Percentiles rank a stretch among this genome's conserved stretches.
These are phyloP conservation scores for Calidris pygmaea DNA, from an alignment of 2,113 vertebrate genomes.

Conservation along the genomic window DNA sequence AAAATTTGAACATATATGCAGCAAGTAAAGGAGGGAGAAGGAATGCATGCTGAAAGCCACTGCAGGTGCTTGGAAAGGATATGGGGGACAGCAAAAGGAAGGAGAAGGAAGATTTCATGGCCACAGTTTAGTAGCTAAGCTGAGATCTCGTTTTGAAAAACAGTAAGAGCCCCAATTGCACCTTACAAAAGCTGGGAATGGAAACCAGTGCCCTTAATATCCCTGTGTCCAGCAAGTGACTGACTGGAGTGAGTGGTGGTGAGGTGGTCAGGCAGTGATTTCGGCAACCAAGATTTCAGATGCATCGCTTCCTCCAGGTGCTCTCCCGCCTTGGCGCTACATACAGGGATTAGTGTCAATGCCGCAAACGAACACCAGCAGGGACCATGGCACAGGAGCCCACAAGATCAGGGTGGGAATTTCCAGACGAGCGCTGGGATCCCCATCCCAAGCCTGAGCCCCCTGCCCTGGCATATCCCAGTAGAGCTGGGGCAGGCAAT, in stretches of 20 bases:
- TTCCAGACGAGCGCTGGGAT: neutral
- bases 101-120: neutral
- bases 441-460: fast-evolving
- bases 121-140: neutral
- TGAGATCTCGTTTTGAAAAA: neutral
- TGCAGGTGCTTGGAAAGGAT: neutral
- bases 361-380: fast-evolving
- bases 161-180: neutral
- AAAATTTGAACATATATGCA: neutral
- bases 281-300: fast-evolving
- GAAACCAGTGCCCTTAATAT: neutral
- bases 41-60: neutral
- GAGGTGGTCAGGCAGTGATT: neutral
- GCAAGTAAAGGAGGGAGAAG: neutral
- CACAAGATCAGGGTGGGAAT: fast-evolving
- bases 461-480: too few relatives aligned
- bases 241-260: neutral
- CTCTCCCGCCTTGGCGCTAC: neutral
- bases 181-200: neutral
- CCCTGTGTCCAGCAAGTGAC: neutral
- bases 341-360: neutral
- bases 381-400: neutral
- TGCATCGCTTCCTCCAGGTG: fast-evolving
- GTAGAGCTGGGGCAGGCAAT: neutral
- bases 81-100: neutral